Base-by-base conservation (phyloP, 2,797 vertebrate genomes). In the Anabas testudineus region DNA sequence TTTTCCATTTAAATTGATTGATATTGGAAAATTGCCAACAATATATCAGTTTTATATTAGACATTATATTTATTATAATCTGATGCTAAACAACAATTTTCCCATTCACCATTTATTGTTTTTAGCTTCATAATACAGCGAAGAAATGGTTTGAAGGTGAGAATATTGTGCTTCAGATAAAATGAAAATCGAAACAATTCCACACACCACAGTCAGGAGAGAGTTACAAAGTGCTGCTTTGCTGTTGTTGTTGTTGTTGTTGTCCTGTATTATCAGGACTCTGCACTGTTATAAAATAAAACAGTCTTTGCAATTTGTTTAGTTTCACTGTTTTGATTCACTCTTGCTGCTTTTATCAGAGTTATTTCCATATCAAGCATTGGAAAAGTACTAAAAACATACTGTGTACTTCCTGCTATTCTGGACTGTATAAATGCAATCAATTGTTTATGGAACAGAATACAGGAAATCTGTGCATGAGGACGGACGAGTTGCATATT, bases 381-480 rank as follows among this genome's bases (percentile, higher is more conserved):
- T 26, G 26, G 26, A 26, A 26, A 26, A 26, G 26, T 26, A 26
- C 5, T 26, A 3, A 26, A 26, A 26, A 26, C 26, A 3, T 26
- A 26, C 26, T 26, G 26, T 26, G 3, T 26, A 26, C 26, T 26
- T 26, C 26, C 5, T 26, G 5, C 26, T 51, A 49, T 51, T 83
- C 59, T 47, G 55, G 26, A 71, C 41, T 47, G 9, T 66, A 32
- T 30, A 73, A 74, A 80, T 59, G 37, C 55, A 76, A 76, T 77
- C 43, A n/a, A 39, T 61, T 63, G 39, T 15, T 76, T 32, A 51
- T 34, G 16, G 47, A 51, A 37, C 43, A 30, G 14, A 22, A 41
- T 48, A 34, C 2, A 55, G 32, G 24, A 34, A 14, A 59, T 49
- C 56, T 7, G 68, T 41, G 15, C 41, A 16, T 34, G 34, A 34